Base-by-base conservation (phyloP, 1,140 invertebrate genomes). In the Euura saliciscinereae region DNA sequence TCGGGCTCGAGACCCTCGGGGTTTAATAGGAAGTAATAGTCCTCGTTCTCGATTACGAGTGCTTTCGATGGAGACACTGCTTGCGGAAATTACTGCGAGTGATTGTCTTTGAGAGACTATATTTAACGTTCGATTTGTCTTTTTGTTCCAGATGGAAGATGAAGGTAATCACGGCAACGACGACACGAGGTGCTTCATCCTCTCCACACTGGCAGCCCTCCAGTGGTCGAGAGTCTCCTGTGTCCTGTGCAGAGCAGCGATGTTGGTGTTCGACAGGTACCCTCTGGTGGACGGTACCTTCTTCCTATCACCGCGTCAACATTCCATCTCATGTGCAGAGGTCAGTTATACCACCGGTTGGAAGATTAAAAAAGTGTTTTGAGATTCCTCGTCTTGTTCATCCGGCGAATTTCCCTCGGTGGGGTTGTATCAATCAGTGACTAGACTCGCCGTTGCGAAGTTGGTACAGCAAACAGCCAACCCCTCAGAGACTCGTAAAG, bases 161-260 rank as follows among this genome's bases (percentile, higher is more conserved):
- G 97, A 99, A 82, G 96, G 96, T 67, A 97, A 97, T 85, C 96
- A 98, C 84, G 97, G 97, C 76, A 99, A 98, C 87, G 98, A 99
- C 83, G 98, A 99, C 79, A 99, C 96, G 42, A 91, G 96, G 79
- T 94, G 94, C 83, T 97, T 98, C 89, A 96, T 98, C 78, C 88
- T 98, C 80, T 96, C 96, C 44, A 97, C 95, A 11, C 87, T 98
- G 80, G 95, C 95, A 74, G 94, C 94, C 42, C 91, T 95, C 73
- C 94, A 96, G 76, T 94, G 94, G 86, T 94, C 93, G 66, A 90
- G 92, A 76, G 94, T 97, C 3, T 91, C 92, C 3, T 98, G 97
- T 84, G 94, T 98, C 7, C 89, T 99, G 69, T 99, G 98, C 88
- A 93, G 95, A 76, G 92, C 93, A 65, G 91, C 94, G 7, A 91